Percentiles rank a stretch among this genome's conserved stretches.
Evolutionary conservation across 2,797 vertebrate species (phyloP).

Genomic region (Acrocephalus scirpaceus): DNA sequence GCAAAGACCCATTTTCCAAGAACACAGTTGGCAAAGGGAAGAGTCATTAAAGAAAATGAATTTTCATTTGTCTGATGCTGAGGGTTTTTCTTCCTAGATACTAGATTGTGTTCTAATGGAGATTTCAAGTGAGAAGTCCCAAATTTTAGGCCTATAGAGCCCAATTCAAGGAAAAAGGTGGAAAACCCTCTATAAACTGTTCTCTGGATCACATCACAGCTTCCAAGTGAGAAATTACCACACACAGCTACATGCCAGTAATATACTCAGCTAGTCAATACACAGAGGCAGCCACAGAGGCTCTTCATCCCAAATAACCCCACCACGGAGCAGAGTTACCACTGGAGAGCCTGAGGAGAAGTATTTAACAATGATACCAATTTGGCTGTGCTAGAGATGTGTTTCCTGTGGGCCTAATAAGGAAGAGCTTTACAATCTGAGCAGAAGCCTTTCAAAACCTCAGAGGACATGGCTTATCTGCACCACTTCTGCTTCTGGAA

Average conservation of each 20-base stretch:
- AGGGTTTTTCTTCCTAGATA: neutral
- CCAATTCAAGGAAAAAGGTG: neutral
- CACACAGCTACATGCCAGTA: neutral
- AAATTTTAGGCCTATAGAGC: neutral
- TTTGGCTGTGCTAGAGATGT: neutral
- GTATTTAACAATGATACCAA: neutral
- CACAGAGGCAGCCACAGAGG: neutral
- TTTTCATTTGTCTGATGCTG: neutral
- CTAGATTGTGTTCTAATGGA: neutral
- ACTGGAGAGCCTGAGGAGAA: neutral
- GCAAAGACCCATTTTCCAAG: neutral
- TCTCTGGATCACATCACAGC: neutral
- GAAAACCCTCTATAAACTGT: neutral
- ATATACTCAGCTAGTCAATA: neutral
- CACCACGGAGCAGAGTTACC: neutral
- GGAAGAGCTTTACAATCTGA: constrained; percentile 17
- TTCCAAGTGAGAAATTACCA: neutral
- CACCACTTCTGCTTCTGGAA: constrained; percentile 27
- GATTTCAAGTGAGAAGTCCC: neutral
- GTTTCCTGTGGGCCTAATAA: constrained; percentile 17
- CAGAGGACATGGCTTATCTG: constrained; percentile 27
- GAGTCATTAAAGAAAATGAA: neutral
- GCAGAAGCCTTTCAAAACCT: constrained; percentile 29
- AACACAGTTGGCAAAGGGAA: neutral
- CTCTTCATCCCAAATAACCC: neutral